Conservation (phyloP, 2,797 vertebrate species). For the Cossypha heuglini region DNA sequence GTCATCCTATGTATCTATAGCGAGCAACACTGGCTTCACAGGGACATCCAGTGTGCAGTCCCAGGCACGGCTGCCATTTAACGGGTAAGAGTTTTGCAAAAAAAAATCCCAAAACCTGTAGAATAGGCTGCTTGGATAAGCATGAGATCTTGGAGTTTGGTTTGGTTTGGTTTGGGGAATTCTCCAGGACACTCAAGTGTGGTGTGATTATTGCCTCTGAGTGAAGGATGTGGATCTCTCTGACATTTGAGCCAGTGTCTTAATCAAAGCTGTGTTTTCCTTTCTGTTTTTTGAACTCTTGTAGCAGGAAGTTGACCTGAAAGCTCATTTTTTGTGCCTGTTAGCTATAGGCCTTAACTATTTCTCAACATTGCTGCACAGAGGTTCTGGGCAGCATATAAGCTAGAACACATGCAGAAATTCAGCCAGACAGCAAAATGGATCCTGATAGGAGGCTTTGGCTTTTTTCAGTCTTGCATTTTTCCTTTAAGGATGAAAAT, state of each 20-base stretch:
- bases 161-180: not conserved
- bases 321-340: not conserved
- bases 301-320: not conserved
- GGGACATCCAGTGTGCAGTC: conserved; percentile 86
- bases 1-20: conserved; percentile 89
- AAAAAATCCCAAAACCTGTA: not conserved
- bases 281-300: not conserved
- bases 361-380: not conserved
- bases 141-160: not conserved
- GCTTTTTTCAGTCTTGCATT: not conserved
- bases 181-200: not conserved
- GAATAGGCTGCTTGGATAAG: not conserved
- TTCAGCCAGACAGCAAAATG: not conserved
- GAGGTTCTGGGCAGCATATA: not conserved
- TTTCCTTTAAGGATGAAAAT: not conserved
- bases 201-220: not conserved
- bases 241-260: not conserved
- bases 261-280: not conserved
- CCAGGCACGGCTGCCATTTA: conserved; percentile 90
- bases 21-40: conserved; percentile 88
- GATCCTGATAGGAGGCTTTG: not conserved
- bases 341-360: not conserved
- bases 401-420: not conserved
- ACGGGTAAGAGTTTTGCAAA: conserved; percentile 82
- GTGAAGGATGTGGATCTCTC: not conserved